Evolutionary conservation across 2,113 vertebrate genomes (phyloP).

Genomic region (Smithornis capensis): DNA sequence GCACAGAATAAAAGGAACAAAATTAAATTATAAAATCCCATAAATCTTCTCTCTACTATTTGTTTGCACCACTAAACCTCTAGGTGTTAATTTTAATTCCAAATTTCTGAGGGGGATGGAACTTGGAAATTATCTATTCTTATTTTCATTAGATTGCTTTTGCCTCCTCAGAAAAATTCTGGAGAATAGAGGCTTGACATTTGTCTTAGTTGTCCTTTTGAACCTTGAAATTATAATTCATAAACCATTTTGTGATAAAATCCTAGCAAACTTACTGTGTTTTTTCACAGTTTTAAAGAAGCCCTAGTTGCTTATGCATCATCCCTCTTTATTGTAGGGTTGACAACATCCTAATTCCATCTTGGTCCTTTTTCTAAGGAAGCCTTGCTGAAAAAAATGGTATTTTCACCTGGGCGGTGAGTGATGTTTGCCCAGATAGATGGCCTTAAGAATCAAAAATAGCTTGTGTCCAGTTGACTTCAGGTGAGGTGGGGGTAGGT

Average conservation of each 20-base stretch:
- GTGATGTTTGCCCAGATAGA: not conserved
- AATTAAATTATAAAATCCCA: slow-evolving; percentile 30
- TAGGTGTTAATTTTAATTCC: slow-evolving; percentile 19
- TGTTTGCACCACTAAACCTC: slow-evolving; percentile 42
- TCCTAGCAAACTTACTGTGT: not conserved
- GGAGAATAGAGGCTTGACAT: not conserved
- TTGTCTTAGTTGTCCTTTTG: not conserved
- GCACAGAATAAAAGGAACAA: slow-evolving; percentile 35
- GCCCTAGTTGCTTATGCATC: not conserved
- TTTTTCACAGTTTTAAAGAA: not conserved
- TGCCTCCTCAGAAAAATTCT: slow-evolving; percentile 24
- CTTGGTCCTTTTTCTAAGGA: not conserved
- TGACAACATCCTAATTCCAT: not conserved
- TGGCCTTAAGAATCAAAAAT: not conserved
- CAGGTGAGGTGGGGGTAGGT: not conserved
- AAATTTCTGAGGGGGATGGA: not conserved
- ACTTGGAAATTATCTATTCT: not conserved
- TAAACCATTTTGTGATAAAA: not conserved
- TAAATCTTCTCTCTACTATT: slow-evolving; percentile 13
- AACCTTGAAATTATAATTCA: slow-evolving; percentile 17
- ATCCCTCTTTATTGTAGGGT: not conserved
- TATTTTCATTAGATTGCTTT: not conserved
- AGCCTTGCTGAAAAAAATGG: not conserved
- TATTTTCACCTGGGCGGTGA: not conserved
- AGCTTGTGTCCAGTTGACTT: not conserved